Evolutionary conservation across 2,797 vertebrate genomes (phyloP).

Genomic region (Lutra lutra): DNA sequence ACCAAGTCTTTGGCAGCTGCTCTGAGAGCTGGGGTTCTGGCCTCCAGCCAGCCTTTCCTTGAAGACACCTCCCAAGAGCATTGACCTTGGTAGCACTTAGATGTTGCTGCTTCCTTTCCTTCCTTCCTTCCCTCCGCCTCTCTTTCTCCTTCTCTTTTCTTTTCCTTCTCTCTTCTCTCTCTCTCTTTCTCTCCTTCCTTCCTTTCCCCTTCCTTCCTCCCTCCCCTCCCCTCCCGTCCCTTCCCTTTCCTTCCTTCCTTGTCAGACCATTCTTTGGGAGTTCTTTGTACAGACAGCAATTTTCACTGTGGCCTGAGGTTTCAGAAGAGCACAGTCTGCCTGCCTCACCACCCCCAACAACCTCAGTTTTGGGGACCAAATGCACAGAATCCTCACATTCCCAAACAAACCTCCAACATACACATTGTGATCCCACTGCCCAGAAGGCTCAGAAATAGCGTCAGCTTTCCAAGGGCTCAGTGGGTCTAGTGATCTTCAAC

Average conservation of each 20-base stretch:
- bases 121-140: not conserved
- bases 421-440: not conserved
- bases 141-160: not conserved
- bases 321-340: not conserved
- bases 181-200: not conserved
- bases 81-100: conserved; percentile 44
- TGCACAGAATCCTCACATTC: not conserved
- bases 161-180: no score
- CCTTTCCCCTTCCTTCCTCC: not conserved
- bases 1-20: not conserved
- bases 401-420: not conserved
- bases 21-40: conserved; percentile 35
- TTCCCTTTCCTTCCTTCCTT: not conserved
- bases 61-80: conserved; percentile 45
- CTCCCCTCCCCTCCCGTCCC: not conserved
- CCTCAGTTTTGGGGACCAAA: not conserved
- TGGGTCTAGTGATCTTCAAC: not conserved
- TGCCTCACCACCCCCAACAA: not conserved
- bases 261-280: not conserved
- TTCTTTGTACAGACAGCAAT: not conserved
- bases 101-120: not conserved
- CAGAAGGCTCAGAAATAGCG: not conserved
- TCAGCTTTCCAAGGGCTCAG: not conserved
- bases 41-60: conserved; percentile 60
- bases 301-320: not conserved